Percentiles rank a stretch among this genome's conserved stretches.
phyloP scores from a whole-genome alignment of 2,797 vertebrate genomes.

The Pantherophis alleghaniensis region DNA sequence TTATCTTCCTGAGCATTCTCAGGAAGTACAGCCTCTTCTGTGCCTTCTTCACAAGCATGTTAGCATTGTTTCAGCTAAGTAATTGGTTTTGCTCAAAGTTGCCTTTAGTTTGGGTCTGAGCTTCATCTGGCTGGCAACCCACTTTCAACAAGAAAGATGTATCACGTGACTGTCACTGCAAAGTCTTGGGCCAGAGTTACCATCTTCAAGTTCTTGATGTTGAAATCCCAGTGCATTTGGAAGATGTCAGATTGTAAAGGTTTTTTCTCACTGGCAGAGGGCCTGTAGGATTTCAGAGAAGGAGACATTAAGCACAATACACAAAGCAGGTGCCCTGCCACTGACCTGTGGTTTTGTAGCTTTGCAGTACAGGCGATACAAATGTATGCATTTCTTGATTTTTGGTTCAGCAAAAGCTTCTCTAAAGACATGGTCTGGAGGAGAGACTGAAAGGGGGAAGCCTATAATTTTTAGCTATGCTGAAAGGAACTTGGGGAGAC shows the following conservation, averaged over 20 bases:
- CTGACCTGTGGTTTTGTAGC: neutral
- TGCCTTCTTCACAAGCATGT: too few relatives aligned
- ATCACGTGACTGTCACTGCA: neutral
- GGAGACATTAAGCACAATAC: neutral
- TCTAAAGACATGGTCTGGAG: neutral
- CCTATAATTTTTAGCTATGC: neutral
- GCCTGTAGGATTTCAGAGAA: neutral
- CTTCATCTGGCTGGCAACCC: neutral
- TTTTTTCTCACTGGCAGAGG: neutral
- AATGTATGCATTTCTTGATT: neutral
- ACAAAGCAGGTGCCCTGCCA: too few relatives aligned
- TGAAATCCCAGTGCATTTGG: neutral
- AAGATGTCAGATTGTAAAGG: neutral
- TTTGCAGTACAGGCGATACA: neutral
- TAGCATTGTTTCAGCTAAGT: neutral
- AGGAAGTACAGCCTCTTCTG: too few relatives aligned
- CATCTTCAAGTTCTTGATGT: neutral
- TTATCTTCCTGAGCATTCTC: too few relatives aligned
- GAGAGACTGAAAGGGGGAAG: neutral
- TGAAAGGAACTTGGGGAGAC: neutral
- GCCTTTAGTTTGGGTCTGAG: neutral
- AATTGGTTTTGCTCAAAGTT: neutral
- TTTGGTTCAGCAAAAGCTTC: neutral
- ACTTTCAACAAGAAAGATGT: neutral
- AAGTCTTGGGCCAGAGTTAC: neutral